Evolutionary conservation across 2,888 invertebrate genomes (phyloP).

Genomic region (Cylloceria caligata): DNA sequence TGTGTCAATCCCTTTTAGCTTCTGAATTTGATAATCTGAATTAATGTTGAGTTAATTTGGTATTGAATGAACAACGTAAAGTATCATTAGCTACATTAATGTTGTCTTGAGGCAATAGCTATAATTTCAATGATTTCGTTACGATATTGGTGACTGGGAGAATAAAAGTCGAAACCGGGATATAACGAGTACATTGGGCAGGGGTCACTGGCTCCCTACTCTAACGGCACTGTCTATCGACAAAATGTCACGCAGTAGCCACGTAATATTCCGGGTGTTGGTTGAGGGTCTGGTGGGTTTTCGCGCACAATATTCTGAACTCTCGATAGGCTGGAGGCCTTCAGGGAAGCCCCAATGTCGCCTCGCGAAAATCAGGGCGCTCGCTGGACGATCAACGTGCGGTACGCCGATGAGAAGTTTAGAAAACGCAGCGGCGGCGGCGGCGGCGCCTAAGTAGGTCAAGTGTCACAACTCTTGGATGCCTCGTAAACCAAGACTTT

Average conservation of each 20-base stretch:
- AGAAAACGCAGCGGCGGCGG: constrained; percentile 58
- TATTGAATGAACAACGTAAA: not conserved
- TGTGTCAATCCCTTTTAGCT: constrained; percentile 66
- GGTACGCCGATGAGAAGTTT: constrained; percentile 42
- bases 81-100: constrained; percentile 16
- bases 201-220: constrained; percentile 49
- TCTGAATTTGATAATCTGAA: not conserved
- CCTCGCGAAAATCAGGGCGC: not conserved
- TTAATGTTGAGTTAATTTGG: not conserved
- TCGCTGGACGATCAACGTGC: no score
- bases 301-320: constrained; percentile 38
- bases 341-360: not conserved
- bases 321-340: not conserved
- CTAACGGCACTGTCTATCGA: constrained; percentile 64
- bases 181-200: not conserved
- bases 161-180: no score
- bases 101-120: not conserved
- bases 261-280: constrained; percentile 51
- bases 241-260: constrained; percentile 66
- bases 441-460: constrained; percentile 78
- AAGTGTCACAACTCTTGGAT: constrained; percentile 79
- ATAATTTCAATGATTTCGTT: not conserved
- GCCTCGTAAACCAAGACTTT: constrained; percentile 74
- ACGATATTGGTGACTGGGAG: no score
- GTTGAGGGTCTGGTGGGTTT: constrained; percentile 8